Conservation (phyloP, 2,888 invertebrate genomes). For the Pomacea canaliculata region DNA sequence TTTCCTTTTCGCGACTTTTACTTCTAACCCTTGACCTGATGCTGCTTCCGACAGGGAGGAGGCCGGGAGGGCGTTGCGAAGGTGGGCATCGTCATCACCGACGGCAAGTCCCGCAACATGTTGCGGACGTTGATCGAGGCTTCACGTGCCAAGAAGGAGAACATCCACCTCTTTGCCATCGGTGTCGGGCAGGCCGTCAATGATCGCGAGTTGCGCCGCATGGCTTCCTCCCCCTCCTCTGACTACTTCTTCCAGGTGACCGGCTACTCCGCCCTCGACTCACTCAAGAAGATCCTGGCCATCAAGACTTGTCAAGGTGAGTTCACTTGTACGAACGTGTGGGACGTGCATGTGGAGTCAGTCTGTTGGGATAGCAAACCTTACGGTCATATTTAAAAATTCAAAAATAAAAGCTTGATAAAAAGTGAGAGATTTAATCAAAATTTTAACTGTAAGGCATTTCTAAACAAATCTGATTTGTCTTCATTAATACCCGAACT, state of each 20-base stretch:
- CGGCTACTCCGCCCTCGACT: constrained; percentile 48
- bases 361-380: too few relatives aligned
- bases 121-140: constrained; percentile 49
- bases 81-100: constrained; percentile 57
- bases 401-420: too few relatives aligned
- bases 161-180: constrained; percentile 54
- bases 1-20: too few relatives aligned
- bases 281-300: constrained; percentile 52
- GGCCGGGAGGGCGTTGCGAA: constrained; percentile 48
- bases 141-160: constrained; percentile 42
- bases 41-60: constrained; percentile 32
- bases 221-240: constrained; percentile 46
- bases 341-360: not conserved
- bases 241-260: constrained; percentile 52
- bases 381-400: too few relatives aligned
- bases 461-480: too few relatives aligned
- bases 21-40: not conserved
- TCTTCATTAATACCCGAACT: too few relatives aligned
- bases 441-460: too few relatives aligned
- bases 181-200: constrained; percentile 55
- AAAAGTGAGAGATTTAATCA: too few relatives aligned
- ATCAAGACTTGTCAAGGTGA: constrained; percentile 48
- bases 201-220: constrained; percentile 47
- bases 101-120: constrained; percentile 52
- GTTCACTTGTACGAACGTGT: not conserved